These are phyloP conservation scores for Pogonocichla stellata DNA, from an alignment of 2,113 vertebrate genomes.

Conservation along the genomic window DNA sequence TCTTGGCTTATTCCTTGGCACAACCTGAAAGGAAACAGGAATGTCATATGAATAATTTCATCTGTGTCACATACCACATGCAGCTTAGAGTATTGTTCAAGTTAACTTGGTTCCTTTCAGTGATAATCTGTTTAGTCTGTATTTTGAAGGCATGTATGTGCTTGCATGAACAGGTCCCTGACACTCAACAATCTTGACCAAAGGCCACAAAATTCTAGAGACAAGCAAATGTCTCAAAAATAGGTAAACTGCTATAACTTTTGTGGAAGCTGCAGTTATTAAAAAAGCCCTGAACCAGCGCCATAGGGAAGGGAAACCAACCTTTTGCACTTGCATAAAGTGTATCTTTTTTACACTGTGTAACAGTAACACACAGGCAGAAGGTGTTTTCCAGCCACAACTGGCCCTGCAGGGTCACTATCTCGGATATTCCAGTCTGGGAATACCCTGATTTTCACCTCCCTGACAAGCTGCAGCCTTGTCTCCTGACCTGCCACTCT, in stretches of 20 bases:
- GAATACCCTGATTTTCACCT: neutral
- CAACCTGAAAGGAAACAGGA: conserved; percentile 61
- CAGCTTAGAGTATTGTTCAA: neutral
- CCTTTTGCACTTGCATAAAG: neutral
- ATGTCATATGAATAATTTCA: neutral
- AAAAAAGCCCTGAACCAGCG: neutral
- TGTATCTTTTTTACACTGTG: neutral
- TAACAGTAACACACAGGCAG: neutral
- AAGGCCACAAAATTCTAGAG: neutral
- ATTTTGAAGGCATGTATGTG: neutral
- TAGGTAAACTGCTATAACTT: neutral
- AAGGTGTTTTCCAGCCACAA: neutral
- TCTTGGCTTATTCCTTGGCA: neutral
- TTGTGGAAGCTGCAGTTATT: neutral
- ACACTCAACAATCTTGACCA: neutral
- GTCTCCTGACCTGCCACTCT: neutral
- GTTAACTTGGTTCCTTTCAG: neutral
- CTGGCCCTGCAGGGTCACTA: neutral
- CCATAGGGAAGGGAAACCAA: neutral
- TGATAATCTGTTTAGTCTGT: neutral
- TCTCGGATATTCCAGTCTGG: neutral
- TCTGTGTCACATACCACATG: neutral
- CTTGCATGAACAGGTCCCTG: neutral
- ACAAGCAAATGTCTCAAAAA: neutral
- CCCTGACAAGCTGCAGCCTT: neutral